Evolutionary conservation across 2,888 invertebrate genomes (phyloP), one percentile per base, ranked within the genome.

Genomic region (Congeria kusceri): DNA sequence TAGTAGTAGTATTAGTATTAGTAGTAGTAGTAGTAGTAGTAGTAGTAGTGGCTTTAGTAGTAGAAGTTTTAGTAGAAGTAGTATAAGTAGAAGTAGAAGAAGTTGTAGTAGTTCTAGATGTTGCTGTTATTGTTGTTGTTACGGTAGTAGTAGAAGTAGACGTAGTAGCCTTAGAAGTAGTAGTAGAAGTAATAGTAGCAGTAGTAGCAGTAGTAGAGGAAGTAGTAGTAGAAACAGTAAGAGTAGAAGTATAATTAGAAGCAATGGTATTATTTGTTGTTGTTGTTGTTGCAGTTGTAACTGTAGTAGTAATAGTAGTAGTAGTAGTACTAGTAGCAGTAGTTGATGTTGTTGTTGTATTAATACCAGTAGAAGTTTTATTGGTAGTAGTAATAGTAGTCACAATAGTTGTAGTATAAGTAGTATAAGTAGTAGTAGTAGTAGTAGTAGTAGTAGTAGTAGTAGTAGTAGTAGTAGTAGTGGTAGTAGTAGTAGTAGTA

Each of bases 401-500:
- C 27, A 29, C 3, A 66, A 29, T 53, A 66, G 56, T 66, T 53
- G 56, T 49, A 66, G 56, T 66, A 53, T 18, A 53, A n/a, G 29
- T 53, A 56, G 56, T 53, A 29, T 27, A 28, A 66, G 56, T 29
- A 49, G 27, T 53, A 66, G 56, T 56, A 66, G 13, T 66, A 28
- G 29, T 66, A 53, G 29, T 66, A 53, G 56, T 53, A 28, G 3
- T 66, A 66, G 56, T 53, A 49, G 32, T 20, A 66, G 56, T 53
- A 56, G 32, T 18, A 56, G 28, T 9, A 39, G 28, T 53, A 66
- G 56, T 53, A 66, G 56, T 53, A 66, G 56, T 53, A 66, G 29
- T 66, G 53, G 56, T 66, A 66, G 56, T 66, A 66, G 56, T 66
- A 66, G 56, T 66, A 53, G 29, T 53, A 66, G 56, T 11, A 39